Conservation (phyloP, 2,888 invertebrate species). For the Caenorhabditis doughertyi region DNA sequence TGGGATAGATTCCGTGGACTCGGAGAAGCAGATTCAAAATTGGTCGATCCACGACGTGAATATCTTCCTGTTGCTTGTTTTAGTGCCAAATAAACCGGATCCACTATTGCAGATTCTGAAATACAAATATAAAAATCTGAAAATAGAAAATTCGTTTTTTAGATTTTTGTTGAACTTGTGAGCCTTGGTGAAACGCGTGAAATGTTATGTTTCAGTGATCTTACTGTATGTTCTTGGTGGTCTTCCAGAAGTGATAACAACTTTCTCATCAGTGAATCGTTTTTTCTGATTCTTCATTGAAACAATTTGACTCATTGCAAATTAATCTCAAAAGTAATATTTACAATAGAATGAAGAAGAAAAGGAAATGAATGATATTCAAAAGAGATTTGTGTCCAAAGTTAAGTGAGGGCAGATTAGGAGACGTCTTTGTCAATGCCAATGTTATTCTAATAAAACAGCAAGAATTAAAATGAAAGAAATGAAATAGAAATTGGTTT, state of each 20-base stretch:
- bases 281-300: conserved; percentile 34
- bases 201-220: neutral
- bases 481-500: neutral
- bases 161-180: neutral
- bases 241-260: conserved; percentile 3
- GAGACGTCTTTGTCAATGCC: conserved; percentile 16
- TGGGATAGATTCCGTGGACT: conserved; percentile 81
- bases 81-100: conserved; percentile 81
- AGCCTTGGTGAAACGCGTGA: neutral
- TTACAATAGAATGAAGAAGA: neutral
- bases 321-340: conserved; percentile 13
- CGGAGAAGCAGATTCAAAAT: conserved; percentile 80
- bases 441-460: conserved; percentile 33
- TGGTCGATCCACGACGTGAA: conserved; percentile 77
- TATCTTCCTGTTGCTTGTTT: conserved; percentile 81
- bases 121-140: too few relatives aligned
- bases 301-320: conserved; percentile 21
- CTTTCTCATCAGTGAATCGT: conserved; percentile 11
- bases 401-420: conserved; percentile 46
- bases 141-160: neutral
- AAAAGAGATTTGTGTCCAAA: neutral
- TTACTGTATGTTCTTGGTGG: conserved; percentile 39
- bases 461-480: neutral
- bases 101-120: conserved; percentile 67
- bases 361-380: neutral